Evolutionary conservation across 2,797 vertebrate species (phyloP), one percentile per base, ranked within the genome.

Genomic region (Chaetodon trifasciatus): DNA sequence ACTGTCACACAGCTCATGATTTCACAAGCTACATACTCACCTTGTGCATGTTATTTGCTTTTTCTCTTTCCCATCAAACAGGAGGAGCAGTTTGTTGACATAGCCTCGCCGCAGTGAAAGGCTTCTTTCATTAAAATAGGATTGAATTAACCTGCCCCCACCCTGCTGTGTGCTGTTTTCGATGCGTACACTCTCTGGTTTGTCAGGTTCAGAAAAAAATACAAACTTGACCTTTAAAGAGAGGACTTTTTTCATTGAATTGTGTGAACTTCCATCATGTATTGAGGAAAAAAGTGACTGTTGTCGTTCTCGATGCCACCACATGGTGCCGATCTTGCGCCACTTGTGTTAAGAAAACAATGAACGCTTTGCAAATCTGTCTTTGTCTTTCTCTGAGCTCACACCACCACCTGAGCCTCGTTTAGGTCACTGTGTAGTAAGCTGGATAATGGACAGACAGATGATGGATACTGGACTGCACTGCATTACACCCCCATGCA

Each of bases 281-380:
- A 39, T 15, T 1, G 4, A n/a, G 8, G 4, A 8, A 16, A 10
- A 37, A 47, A 11, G 1, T 6, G 8, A 50, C 5, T 2, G 37
- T 21, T n/a, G 79, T 70, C 7, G 64, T 92, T 85, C 64, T 57
- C 42, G 1, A 11, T 75, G 9, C 23, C 3, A 71, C 93, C 94
- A 94, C 92, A 82, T 10, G 92, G 85, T 88, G 94, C 39, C 21
- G 72, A 75, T 85, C 42, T 89, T 89, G 80, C 46, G 82, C 77
- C 65, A 72, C 23, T 76, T 69, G 35, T 78, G 46, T 7, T 5
- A 1, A 52, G 19, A 49, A 74, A 83, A 84, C 53, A 84, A 81
- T 62, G 21, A 74, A 39, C 1, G 37, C 49, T 28, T 37, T 74
- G 47, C 35, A 70, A 71, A 81, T 79, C 74, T 85, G 35, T 75